Conservation (phyloP, 2,888 invertebrate species). For the Drosophila paramelanica region DNA sequence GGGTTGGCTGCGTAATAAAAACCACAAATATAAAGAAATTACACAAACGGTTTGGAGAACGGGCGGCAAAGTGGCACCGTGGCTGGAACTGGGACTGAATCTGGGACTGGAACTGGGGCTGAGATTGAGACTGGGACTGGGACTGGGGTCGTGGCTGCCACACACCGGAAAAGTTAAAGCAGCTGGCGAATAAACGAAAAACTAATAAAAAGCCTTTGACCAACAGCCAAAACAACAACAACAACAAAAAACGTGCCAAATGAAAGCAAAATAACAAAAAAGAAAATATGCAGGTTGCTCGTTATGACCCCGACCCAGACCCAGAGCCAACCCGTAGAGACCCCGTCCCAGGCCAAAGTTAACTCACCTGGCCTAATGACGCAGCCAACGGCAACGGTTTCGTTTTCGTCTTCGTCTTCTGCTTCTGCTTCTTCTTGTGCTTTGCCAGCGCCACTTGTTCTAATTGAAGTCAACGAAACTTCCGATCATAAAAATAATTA, state of each 20-base stretch:
- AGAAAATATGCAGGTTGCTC: conserved; percentile 28
- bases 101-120: too few species aligned
- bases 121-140: too few species aligned
- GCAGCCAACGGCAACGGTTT: conserved; percentile 17
- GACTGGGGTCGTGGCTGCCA: conserved; percentile 12
- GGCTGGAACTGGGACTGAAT: too few species aligned
- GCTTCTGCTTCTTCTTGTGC: too few species aligned
- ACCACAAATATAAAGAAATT: conserved; percentile 82
- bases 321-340: neutral
- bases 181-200: conserved; percentile 78
- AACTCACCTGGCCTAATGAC: conserved; percentile 49
- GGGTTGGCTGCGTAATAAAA: conserved; percentile 57
- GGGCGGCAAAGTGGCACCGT: conserved; percentile 19
- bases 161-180: conserved; percentile 74
- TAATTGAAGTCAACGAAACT: conserved; percentile 76
- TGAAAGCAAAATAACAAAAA: conserved; percentile 20
- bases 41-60: conserved; percentile 44
- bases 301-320: conserved; percentile 44
- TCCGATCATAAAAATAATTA: conserved; percentile 76
- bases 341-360: neutral
- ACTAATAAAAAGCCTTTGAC: conserved; percentile 80
- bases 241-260: conserved; percentile 1
- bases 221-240: conserved; percentile 21
- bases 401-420: neutral
- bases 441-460: conserved; percentile 53